These are phyloP conservation scores for Apodemia duryi DNA, from an alignment of 2,888 invertebrate genomes.

Conservation along the genomic window DNA sequence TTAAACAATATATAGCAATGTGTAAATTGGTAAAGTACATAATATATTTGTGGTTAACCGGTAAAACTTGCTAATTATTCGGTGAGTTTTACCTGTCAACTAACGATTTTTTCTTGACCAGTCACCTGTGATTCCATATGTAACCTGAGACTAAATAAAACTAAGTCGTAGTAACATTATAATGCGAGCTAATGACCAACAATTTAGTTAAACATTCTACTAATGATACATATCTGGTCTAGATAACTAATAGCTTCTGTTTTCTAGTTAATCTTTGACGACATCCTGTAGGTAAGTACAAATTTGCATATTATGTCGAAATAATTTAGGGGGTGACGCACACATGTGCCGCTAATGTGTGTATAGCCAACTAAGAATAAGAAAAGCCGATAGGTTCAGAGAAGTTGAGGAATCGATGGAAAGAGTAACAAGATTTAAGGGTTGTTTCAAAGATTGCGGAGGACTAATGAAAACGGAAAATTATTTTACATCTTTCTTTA, in stretches of 20 bases:
- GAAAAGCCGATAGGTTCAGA: conserved; percentile 37
- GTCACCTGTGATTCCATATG: too few species aligned
- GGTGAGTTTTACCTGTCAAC: too few species aligned
- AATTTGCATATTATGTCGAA: conserved; percentile 77
- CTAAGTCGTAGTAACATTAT: too few species aligned
- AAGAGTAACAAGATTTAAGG: conserved; percentile 19
- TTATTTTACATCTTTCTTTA: neutral
- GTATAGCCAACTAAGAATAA: conserved; percentile 51
- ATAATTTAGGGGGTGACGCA: conserved; percentile 75
- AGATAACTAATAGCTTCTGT: neutral
- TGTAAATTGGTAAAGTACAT: too few species aligned
- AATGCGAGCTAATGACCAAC: too few species aligned
- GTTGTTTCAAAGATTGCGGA: neutral
- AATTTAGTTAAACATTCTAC: neutral
- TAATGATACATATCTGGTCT: neutral
- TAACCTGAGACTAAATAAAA: too few species aligned
- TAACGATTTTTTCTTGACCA: too few species aligned
- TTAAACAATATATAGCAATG: too few species aligned
- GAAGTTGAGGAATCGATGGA: conserved; percentile 34
- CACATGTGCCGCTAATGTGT: conserved; percentile 62
- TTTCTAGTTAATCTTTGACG: conserved; percentile 43
- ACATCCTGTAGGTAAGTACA: conserved; percentile 71
- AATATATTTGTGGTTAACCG: too few species aligned
- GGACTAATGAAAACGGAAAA: conserved; percentile 2
- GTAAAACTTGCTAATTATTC: too few species aligned